Evolutionary conservation across 2,888 invertebrate species (phyloP), one percentile per base, ranked within the genome.

Genomic region (Brachyptera risi): DNA sequence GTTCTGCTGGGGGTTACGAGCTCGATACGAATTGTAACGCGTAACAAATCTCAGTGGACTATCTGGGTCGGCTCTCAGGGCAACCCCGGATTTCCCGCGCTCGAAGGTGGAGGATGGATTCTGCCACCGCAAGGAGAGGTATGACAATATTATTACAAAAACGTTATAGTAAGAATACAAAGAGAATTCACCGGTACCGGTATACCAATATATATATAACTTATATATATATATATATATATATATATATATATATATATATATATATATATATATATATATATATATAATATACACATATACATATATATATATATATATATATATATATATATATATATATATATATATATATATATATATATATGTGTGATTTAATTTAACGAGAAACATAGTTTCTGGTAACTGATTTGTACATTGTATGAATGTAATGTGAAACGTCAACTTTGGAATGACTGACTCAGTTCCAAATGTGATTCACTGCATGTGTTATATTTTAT

Each of bases 191-290:
- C n/a, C n/a, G n/a, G n/a, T n/a, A n/a, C n/a, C n/a, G n/a, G n/a
- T n/a, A n/a, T n/a, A n/a, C n/a, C n/a, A n/a, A n/a, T n/a, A n/a
- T n/a, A n/a, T n/a, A n/a, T n/a, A 63, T 19, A 62, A n/a, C n/a
- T n/a, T 56, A 63, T 27, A 63, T 44, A 26, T 40, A 56, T 57
- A 57, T 37, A 62, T 50, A 61, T 24, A 62, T 61, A 61, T 24
- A 62, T 61, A 61, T 24, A 62, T 61, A 61, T 24, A 62, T 61
- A 61, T 24, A 62, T 62, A 62, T 49, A 62, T 56, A 62, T 49
- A 62, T 62, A 42, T 49, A 56, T 62, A 27, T 49, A 35, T 56
- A 31, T 35, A 61, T 51, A 61, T 21, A 61, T 60, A 61, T 47
- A 35, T 62, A 61, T 21, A 61, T 61, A 19, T 61, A n/a, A n/a